These are phyloP conservation scores for Drosophila orena DNA, from an alignment of 1,140 invertebrate genomes.

Conservation along the genomic window DNA sequence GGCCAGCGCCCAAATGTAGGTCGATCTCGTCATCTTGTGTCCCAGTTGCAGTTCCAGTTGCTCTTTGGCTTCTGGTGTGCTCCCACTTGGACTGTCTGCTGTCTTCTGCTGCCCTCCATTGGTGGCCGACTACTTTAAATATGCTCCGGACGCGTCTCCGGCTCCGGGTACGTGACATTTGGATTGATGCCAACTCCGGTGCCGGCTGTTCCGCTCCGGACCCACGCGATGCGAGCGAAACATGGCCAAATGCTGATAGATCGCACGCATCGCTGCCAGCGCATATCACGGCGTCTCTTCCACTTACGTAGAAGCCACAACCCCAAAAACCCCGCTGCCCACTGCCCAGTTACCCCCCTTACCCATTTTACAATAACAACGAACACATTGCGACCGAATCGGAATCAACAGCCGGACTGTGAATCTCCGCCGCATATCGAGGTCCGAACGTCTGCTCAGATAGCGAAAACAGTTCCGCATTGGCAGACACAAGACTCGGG, in stretches of 20 bases:
- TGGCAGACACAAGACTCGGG: constrained; percentile 28
- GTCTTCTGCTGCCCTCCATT: constrained; percentile 73
- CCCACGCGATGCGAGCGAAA: constrained; percentile 60
- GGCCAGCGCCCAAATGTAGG: constrained; percentile 71
- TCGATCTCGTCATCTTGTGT: constrained; percentile 77
- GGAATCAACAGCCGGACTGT: constrained; percentile 47
- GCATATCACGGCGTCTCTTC: constrained; percentile 68
- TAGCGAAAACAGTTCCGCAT: constrained; percentile 71
- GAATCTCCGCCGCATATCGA: constrained; percentile 67
- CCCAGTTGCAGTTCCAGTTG: constrained; percentile 62
- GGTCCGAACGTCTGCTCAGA: constrained; percentile 57
- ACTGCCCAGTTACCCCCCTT: background rate
- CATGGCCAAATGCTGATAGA: constrained; percentile 75
- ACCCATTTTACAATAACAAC: constrained; percentile 3
- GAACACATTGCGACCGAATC: constrained; percentile 20
- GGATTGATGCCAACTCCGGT: constrained; percentile 19
- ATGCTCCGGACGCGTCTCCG: constrained; percentile 56
- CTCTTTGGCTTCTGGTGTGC: constrained; percentile 40
- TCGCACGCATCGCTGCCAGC: constrained; percentile 53
- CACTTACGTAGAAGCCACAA: constrained; percentile 60
- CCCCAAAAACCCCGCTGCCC: constrained; percentile 18
- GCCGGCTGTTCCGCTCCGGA: constrained; percentile 56
- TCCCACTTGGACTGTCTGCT: constrained; percentile 70
- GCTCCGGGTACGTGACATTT: constrained; percentile 78
- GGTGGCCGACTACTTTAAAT: constrained; percentile 76